Evolutionary conservation across 2,888 invertebrate species (phyloP), one percentile per base, ranked within the genome.

Genomic region (Drosophila rellima): DNA sequence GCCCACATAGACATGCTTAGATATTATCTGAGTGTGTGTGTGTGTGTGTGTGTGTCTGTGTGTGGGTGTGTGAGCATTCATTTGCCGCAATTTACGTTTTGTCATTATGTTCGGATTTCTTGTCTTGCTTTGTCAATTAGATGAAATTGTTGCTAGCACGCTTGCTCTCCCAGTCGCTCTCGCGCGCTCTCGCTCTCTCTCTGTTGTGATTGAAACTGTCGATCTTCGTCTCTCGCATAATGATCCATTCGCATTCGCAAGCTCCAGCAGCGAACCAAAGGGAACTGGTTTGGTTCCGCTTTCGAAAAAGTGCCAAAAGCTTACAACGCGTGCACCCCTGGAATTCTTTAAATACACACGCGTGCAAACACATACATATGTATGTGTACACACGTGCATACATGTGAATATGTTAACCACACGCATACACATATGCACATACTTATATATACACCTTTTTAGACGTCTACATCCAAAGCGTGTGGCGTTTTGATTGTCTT

Each of bases 221-320:
- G 78, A 70, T 76, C 71, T 57, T 39, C 35, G 61, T 48, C 50
- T 73, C 66, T 70, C 66, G 57, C 59, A 65, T 70, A 72, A 75
- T 80, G 74, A 77, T 73, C 61, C 80, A 70, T 69, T 63, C 70
- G 64, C 80, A 70, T 69, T 63, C 70, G 64, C 54, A 67, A 61
- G 61, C 65, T 18, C n/a, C 23, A 23, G 23, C 18, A 33, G 48
- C 60, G 37, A 62, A 48, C 47, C 31, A 48, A 40, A 31, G 52
- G 55, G 61, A 87, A 83, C 89, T 78, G 89, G 84, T 88, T 89
- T 85, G 73, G 86, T 85, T 85, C 83, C 88, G 80, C 85, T 85
- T 85, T 85, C 90, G 74, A 88, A 89, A 88, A 73, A 70, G 35
- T 39, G 20, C 42, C 52, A 59, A 61, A 64, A 63, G 42, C 39